These are phyloP conservation scores for Carpatolechia fugitivella DNA, from an alignment of 2,888 invertebrate genomes.

Conservation along the genomic window DNA sequence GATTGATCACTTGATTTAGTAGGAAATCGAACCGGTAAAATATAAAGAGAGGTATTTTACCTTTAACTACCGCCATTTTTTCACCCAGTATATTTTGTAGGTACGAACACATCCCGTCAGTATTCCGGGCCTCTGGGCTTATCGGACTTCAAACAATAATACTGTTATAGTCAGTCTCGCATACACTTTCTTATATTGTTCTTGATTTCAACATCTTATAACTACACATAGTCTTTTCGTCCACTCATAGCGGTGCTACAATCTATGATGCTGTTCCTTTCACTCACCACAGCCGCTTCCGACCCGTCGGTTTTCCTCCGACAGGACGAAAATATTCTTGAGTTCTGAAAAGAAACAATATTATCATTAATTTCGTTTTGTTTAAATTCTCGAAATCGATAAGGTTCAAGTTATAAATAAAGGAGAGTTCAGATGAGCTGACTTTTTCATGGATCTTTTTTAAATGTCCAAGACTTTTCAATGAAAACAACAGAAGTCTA, in stretches of 20 bases:
- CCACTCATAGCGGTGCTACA: constrained; percentile 41
- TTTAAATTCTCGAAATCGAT: background rate
- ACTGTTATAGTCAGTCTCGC: constrained; percentile 23
- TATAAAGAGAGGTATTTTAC: too few species aligned
- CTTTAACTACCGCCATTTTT: too few species aligned
- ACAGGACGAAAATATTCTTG: constrained; percentile 57
- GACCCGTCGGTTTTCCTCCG: constrained; percentile 64
- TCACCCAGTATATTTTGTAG: too few species aligned
- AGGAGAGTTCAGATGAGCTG: too few species aligned
- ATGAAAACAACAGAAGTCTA: too few species aligned
- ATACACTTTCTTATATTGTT: constrained; percentile 15
- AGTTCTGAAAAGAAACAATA: constrained; percentile 44
- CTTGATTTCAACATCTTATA: constrained; percentile 18
- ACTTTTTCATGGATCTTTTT: too few species aligned
- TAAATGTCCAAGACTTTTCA: too few species aligned
- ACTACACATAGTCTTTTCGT: constrained; percentile 67
- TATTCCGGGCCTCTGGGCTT: too few species aligned
- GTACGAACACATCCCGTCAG: too few species aligned
- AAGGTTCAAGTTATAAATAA: too few species aligned
- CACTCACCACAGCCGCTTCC: constrained; percentile 69
- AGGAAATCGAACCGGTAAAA: too few species aligned
- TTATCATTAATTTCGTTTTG: constrained; percentile 20
- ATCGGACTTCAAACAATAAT: constrained; percentile 20
- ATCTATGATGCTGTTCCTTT: constrained; percentile 60
- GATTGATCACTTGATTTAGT: too few species aligned